Evolutionary conservation across 2,113 vertebrate species (phyloP), one percentile per base, ranked within the genome.

Genomic region (Malurus elegans): DNA sequence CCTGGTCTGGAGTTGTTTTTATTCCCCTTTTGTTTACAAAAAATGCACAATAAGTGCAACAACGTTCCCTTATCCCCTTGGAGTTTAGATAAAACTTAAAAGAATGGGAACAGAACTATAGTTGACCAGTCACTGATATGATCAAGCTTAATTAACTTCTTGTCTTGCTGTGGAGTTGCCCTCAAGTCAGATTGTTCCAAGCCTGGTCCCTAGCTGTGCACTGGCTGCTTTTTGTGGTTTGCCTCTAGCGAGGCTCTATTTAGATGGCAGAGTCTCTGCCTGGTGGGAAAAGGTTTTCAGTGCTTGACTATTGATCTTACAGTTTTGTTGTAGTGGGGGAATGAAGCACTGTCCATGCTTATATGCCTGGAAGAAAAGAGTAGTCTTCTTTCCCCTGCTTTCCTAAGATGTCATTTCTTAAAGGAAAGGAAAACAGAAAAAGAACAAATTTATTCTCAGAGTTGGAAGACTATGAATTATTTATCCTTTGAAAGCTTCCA

Each of bases 381-480:
- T 60, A 64, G 93, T 94, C 94, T 97, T 87, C 96, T 92, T 95
- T 62, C 48, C 86, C 80, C 71, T 96, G 86, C 81, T 89, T 92
- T 97, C 91, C 83, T 93, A 96, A 96, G 94, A 97, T 97, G 96
- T 97, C 95, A 67, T 97, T 96, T 98, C 96, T 97, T 97, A 93
- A 97, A 98, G 96, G 80, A 95, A 98, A 98, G 97, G 85, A 97
- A 97, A 97, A 85, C 79, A 96, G 97, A 97, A 98, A 96, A 97
- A 94, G 92, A 97, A 95, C 86, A 97, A 95, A 96, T 97, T 97
- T 98, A 97, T 98, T 98, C 97, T 97, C 91, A 86, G 95, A 93
- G 96, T 92, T 96, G 85, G 94, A 96, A 96, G 92, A 91, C 4
- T 38, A 97, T 98, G 97, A 97, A 98, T 98, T 98, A 98, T 98